A percentile compares a stretch with the other conserved stretches of the same genome.
phyloP scores from a whole-genome alignment of 2,797 vertebrate genomes.

The Discoglossus pictus region DNA sequence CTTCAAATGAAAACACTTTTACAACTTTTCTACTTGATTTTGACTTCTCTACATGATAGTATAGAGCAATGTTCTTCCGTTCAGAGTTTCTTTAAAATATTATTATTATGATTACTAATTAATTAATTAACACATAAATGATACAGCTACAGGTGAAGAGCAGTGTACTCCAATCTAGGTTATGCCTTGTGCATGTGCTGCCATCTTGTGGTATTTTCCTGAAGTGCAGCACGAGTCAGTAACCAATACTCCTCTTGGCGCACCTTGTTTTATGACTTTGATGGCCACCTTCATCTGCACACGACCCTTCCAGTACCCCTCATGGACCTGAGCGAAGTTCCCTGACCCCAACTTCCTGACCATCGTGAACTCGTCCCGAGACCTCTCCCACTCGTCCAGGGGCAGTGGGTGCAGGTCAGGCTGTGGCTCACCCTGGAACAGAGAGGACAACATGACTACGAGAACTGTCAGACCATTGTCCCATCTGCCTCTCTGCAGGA shows the following conservation, averaged over 20 bases:
- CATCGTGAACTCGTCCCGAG: constrained; percentile 74
- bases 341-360: constrained; percentile 72
- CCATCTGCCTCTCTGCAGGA: no score
- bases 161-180: no score
- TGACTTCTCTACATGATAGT: no score
- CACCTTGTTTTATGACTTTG: constrained; percentile 61
- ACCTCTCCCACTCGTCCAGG: constrained; percentile 79
- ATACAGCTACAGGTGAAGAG: no score
- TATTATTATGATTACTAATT: no score
- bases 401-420: constrained; percentile 54
- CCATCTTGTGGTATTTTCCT: background rate
- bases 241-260: constrained; percentile 20
- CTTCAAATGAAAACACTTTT: background rate
- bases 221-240: no score
- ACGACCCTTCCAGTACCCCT: constrained; percentile 75
- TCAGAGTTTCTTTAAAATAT: no score
- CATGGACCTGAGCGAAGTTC: constrained; percentile 76
- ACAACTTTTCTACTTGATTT: no score
- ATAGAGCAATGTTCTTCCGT: no score
- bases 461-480: no score
- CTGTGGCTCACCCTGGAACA: constrained; percentile 64
- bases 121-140: no score
- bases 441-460: background rate
- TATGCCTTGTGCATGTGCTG: background rate
- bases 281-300: constrained; percentile 70